phyloP scores from a whole-genome alignment of 2,113 vertebrate species.

The Mustela nigripes region DNA sequence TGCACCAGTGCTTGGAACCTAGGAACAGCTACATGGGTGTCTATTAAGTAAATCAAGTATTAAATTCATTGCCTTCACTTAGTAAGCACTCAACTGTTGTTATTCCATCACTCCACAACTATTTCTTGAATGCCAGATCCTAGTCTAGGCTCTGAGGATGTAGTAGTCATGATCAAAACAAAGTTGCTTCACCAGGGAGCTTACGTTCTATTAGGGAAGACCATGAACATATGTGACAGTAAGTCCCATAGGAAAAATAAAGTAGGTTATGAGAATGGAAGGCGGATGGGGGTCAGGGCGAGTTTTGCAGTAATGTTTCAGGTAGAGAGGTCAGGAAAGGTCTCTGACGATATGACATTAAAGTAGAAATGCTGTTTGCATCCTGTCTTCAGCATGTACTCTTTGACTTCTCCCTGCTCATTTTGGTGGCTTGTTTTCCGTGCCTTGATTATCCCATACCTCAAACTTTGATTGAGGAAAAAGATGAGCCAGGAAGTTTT shows the following conservation, averaged over 20 bases:
- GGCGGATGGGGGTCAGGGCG: not conserved
- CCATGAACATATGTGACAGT: not conserved
- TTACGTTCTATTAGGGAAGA: not conserved
- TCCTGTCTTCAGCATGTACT: not conserved
- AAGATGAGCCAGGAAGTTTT: not conserved
- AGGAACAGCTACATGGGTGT: not conserved
- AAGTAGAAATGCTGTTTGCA: not conserved
- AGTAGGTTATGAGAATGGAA: not conserved
- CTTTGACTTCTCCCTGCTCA: not conserved
- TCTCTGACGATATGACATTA: not conserved
- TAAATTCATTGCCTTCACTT: not conserved
- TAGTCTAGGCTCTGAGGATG: not conserved
- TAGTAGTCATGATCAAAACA: not conserved
- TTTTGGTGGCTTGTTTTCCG: not conserved
- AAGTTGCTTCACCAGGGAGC: not conserved
- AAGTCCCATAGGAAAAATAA: not conserved
- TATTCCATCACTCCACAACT: not conserved
- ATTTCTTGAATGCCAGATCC: not conserved
- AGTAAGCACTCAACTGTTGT: not conserved
- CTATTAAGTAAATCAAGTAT: not conserved
- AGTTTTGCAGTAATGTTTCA: fast-evolving
- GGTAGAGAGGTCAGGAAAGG: not conserved
- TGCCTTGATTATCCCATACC: not conserved
- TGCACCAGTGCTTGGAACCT: not conserved
- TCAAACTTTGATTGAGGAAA: slow-evolving; percentile 25